Evolutionary conservation across 2,888 invertebrate genomes (phyloP), one percentile per base, ranked within the genome.

Genomic region (Dichetophora obliterata): DNA sequence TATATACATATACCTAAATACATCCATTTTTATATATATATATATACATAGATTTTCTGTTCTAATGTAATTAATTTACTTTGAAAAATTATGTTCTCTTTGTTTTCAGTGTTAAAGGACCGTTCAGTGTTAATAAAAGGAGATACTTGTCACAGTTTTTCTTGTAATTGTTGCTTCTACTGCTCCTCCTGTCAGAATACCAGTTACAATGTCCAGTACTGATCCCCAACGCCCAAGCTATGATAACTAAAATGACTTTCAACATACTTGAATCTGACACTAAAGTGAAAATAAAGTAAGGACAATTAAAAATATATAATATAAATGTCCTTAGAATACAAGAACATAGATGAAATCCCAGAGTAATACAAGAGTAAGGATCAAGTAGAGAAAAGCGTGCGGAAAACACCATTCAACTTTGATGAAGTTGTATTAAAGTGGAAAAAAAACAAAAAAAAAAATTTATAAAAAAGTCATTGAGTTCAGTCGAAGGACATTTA

Each of bases 71-170:
- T 50, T 54, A 19, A 22, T 34, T 57, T 63, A 27, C 75, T 43
- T 24, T 72, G 66, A 11, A 24, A 69, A 52, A 76, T 61, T 43
- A 1, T 43, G 37, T 43, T 43, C 14, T 43, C 3, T 43, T 37
- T 37, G n/a, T 66, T 78, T 75, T 9, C 73, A 76, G 78, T 57
- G 61, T 61, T 75, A 76, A 78, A 76, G 76, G 76, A 76, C 75
- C 76, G 76, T 74, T 74, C 74, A 54, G 19, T 43, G 66, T 22
- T 27, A 14, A 24, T 43, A 48, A 66, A 27, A 66, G 11, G n/a
- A n/a, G 66, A 37, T 22, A 22, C 48, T 22, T 43, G 19, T 43
- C 37, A 19, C 19, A 14, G 43, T 54, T 19, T 54, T 54, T 22
- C 54, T 52, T 19, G 52, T n/a, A n/a, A n/a, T n/a, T n/a, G n/a